A percentile compares a stretch with the other conserved stretches of the same genome.
These are phyloP conservation scores for Callyntrura guangdongensis DNA, from an alignment of 2,888 invertebrate genomes.

Conservation along the genomic window DNA sequence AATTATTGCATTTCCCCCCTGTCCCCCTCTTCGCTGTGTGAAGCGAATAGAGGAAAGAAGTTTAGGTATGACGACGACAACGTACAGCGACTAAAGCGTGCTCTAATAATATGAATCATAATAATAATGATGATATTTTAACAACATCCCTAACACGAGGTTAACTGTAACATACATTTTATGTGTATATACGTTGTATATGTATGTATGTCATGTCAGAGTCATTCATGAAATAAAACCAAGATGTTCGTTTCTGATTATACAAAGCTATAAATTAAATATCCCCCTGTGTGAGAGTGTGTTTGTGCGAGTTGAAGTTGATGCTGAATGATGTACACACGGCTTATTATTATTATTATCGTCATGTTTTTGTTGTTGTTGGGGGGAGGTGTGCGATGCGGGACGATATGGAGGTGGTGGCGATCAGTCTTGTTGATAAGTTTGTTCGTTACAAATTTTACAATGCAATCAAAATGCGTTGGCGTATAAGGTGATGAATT, in stretches of 20 bases:
- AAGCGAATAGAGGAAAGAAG: neutral
- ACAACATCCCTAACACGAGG: constrained; percentile 33
- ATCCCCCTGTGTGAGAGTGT: constrained; percentile 21
- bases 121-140: constrained; percentile 24
- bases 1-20: constrained; percentile 25
- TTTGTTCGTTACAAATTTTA: constrained; percentile 26
- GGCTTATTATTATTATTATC: too few relatives aligned
- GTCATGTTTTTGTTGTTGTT: too few relatives aligned
- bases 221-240: constrained; percentile 3
- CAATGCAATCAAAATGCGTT: constrained; percentile 27
- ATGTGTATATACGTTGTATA: neutral
- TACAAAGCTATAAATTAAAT: constrained; percentile 57
- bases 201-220: constrained; percentile 51
- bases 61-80: neutral
- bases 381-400: neutral
- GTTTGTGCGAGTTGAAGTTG: neutral
- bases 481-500: constrained; percentile 12
- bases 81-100: neutral
- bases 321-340: neutral
- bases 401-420: constrained; percentile 17
- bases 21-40: too few relatives aligned
- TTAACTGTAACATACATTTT: constrained; percentile 67
- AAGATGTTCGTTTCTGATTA: constrained; percentile 24
- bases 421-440: constrained; percentile 45
- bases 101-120: constrained; percentile 17